phyloP scores from a whole-genome alignment of 1,140 invertebrate species.

The Listronotus oregonensis region DNA sequence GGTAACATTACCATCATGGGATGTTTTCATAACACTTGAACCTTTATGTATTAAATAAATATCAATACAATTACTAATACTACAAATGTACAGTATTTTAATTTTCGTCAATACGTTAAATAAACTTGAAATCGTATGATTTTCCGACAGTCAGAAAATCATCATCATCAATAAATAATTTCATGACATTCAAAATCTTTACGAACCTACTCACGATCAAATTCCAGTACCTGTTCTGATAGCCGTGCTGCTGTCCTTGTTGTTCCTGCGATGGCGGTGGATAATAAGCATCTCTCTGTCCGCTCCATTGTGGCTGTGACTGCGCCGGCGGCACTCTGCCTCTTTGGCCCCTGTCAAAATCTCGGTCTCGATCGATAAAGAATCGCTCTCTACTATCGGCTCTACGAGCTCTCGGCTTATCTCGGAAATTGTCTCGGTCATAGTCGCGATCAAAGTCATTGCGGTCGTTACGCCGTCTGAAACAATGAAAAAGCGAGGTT shows the following conservation, averaged over 20 bases:
- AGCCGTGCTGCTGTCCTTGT: conserved; percentile 1
- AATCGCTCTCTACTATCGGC: not conserved
- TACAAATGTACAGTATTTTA: too few relatives aligned
- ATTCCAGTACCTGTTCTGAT: conserved; percentile 1
- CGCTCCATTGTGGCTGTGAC: not conserved
- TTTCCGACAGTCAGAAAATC: too few relatives aligned
- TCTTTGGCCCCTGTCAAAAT: not conserved
- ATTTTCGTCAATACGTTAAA: too few relatives aligned
- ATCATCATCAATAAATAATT: too few relatives aligned
- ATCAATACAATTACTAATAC: too few relatives aligned
- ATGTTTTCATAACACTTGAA: too few relatives aligned
- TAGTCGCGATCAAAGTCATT: conserved; percentile 5
- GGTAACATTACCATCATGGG: too few relatives aligned
- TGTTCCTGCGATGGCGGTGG: conserved; percentile 6
- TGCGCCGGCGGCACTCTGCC: not conserved
- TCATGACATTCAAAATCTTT: not conserved
- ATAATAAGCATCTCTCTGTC: not conserved
- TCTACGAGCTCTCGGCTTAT: not conserved
- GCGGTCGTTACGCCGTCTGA: not conserved
- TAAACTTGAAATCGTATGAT: too few relatives aligned
- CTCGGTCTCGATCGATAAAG: not conserved
- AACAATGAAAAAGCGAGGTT: not conserved
- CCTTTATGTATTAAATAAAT: too few relatives aligned
- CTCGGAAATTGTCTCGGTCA: conserved; percentile 2
- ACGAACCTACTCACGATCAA: conserved; percentile 12